Conservation (phyloP, 53 echinoderm and acorn worm species). For the Temnopleurus reevesii region DNA sequence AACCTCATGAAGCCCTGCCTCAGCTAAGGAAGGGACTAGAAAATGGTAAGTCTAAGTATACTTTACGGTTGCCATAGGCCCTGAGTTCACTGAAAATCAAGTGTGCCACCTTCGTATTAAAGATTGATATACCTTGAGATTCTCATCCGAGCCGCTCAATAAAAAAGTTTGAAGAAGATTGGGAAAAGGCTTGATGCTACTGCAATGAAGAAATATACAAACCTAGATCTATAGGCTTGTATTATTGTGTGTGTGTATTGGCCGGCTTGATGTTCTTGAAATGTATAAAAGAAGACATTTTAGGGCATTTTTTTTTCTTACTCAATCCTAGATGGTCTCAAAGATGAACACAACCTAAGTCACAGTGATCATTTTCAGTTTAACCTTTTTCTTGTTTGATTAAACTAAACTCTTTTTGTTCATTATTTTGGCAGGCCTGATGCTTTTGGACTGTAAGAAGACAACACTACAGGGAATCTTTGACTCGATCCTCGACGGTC, state of each 20-base stretch:
- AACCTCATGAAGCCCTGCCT: slow-evolving; percentile 91
- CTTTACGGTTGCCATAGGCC: too few species aligned
- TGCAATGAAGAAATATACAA: too few species aligned
- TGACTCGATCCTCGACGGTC: slow-evolving; percentile 69
- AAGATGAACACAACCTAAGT: slow-evolving; percentile 77
- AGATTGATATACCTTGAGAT: too few species aligned
- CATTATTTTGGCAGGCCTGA: slow-evolving; percentile 61
- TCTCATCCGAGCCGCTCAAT: not conserved
- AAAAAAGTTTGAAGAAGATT: not conserved
- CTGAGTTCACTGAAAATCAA: too few species aligned
- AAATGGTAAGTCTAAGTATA: slow-evolving; percentile 75
- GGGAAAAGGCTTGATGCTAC: too few species aligned
- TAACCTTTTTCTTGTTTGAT: too few species aligned
- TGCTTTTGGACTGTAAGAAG: slow-evolving; percentile 71
- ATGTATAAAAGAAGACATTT: slow-evolving; percentile 61
- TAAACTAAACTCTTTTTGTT: not conserved
- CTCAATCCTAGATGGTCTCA: too few species aligned
- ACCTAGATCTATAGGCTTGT: too few species aligned
- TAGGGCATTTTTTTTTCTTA: slow-evolving; percentile 78
- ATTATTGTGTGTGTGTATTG: too few species aligned
- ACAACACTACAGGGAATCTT: slow-evolving; percentile 73
- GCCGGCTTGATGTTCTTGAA: slow-evolving; percentile 82
- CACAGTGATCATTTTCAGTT: too few species aligned
- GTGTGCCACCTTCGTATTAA: too few species aligned
- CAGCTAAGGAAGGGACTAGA: slow-evolving; percentile 86